Evolutionary conservation across 2,113 vertebrate species (phyloP).

Genomic region (Sinosuthora webbiana): DNA sequence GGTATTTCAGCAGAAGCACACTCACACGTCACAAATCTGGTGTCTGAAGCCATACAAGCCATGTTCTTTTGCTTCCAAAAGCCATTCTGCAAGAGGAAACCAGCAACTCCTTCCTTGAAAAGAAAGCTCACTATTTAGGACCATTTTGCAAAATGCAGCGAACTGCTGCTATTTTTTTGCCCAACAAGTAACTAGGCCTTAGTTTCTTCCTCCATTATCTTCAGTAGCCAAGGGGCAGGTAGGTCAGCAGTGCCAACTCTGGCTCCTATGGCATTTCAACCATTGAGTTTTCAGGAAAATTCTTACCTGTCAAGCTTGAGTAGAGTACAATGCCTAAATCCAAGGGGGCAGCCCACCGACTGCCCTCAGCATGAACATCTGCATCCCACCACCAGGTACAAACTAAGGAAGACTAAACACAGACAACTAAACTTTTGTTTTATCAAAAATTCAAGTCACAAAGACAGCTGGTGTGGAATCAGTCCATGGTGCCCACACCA

Average conservation of each 20-base stretch:
- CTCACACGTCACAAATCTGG: neutral
- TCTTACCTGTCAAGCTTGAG: accelerated
- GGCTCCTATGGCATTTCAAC: neutral
- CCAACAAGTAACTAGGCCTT: neutral
- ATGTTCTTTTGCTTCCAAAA: neutral
- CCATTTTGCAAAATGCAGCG: neutral
- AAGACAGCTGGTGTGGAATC: neutral
- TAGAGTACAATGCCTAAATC: neutral
- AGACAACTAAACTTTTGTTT: neutral
- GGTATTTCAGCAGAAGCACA: neutral
- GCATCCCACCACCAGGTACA: neutral
- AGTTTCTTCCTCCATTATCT: neutral
- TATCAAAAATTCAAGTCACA: neutral
- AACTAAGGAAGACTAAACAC: neutral
- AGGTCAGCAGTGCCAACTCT: accelerated
- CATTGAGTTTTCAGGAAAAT: neutral
- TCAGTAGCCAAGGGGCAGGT: neutral
- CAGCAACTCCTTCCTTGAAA: neutral
- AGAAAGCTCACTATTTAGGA: neutral
- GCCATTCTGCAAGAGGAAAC: neutral
- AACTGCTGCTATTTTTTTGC: neutral
- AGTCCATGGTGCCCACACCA: neutral
- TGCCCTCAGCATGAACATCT: neutral
- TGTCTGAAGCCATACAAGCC: neutral
- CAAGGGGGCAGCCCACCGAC: neutral